These are phyloP conservation scores for Oasisia sp. DNA, from an alignment of 2,888 invertebrate genomes.

Conservation along the genomic window DNA sequence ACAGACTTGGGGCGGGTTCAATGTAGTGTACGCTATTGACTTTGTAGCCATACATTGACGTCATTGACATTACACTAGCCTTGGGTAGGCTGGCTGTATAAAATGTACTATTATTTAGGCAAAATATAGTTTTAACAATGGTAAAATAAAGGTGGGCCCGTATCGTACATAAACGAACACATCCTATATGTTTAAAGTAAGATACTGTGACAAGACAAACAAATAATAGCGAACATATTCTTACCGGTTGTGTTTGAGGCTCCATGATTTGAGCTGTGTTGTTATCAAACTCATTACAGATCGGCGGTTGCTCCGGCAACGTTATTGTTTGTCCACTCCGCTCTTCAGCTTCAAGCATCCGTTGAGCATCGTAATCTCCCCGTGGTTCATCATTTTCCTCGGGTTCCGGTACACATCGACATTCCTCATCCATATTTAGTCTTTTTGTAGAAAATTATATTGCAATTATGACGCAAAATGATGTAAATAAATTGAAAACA, in stretches of 20 bases:
- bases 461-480: not conserved
- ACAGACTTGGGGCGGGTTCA: too few species aligned
- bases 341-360: not conserved
- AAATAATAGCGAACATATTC: not conserved
- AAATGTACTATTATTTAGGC: too few species aligned
- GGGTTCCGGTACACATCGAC: not conserved
- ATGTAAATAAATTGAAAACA: not conserved
- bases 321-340: not conserved
- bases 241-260: not conserved
- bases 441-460: not conserved
- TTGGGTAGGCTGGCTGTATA: too few species aligned
- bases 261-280: not conserved
- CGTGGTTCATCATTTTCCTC: not conserved
- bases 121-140: not conserved
- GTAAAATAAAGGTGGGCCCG: not conserved
- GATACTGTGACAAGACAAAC: not conserved
- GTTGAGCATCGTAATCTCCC: not conserved
- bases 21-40: too few species aligned
- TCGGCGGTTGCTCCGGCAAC: not conserved
- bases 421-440: not conserved
- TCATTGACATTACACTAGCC: too few species aligned
- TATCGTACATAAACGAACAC: not conserved
- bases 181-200: not conserved
- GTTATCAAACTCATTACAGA: not conserved
- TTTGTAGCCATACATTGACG: too few species aligned